Conservation (phyloP, 2,113 vertebrate species). For the Danionella cerebrum region DNA sequence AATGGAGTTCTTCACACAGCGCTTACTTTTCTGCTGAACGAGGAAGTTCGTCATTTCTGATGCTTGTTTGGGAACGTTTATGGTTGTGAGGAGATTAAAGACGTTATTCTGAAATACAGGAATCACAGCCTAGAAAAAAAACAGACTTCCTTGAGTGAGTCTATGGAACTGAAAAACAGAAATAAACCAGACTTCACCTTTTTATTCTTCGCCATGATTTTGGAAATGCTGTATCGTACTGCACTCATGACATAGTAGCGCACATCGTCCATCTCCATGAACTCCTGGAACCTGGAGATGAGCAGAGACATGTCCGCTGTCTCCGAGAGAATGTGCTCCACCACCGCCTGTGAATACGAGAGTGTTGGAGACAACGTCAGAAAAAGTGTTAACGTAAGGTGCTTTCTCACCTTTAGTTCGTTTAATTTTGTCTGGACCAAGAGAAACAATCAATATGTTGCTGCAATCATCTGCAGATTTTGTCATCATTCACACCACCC, state of each 20-base stretch:
- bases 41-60: constrained; percentile 66
- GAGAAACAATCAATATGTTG: too few species aligned
- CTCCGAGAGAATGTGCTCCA: constrained; percentile 66
- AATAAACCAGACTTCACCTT: constrained; percentile 55
- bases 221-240: constrained; percentile 48
- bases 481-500: too few species aligned
- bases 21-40: constrained; percentile 73
- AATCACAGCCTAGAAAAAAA: constrained; percentile 45
- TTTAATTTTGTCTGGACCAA: too few species aligned
- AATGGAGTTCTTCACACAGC: too few species aligned
- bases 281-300: constrained; percentile 81
- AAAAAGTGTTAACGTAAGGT: too few species aligned
- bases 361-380: background rate
- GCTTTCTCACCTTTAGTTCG: too few species aligned
- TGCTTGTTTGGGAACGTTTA: constrained; percentile 72
- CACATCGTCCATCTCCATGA: constrained; percentile 77
- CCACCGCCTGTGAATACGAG: constrained; percentile 60
- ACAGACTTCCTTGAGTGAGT: too few species aligned
- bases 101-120: constrained; percentile 73
- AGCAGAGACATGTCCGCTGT: constrained; percentile 65
- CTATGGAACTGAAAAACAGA: too few species aligned
- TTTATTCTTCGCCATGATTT: constrained; percentile 68
- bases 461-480: too few species aligned
- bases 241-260: constrained; percentile 81
- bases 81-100: constrained; percentile 73